These are phyloP conservation scores for Meriones unguiculatus DNA, from an alignment of 2,113 vertebrate species.

Conservation along the genomic window DNA sequence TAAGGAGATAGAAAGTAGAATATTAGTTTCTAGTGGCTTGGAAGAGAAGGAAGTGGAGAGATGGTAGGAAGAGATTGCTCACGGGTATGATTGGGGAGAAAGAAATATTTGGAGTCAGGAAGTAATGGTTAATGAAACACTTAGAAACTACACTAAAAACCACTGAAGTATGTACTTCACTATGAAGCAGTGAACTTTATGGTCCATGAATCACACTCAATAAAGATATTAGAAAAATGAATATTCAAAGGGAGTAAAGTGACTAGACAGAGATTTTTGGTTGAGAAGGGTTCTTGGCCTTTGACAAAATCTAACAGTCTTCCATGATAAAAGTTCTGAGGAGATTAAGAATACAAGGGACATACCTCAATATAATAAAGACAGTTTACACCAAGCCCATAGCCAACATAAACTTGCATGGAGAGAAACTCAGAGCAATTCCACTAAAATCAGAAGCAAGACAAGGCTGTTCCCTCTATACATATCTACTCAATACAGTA, in stretches of 20 bases:
- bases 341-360: background rate
- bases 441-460: background rate
- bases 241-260: background rate
- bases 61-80: background rate
- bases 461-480: background rate
- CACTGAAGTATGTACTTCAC: background rate
- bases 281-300: background rate
- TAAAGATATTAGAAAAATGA: constrained; percentile 11
- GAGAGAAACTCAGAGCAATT: background rate
- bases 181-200: background rate
- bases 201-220: background rate
- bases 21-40: background rate
- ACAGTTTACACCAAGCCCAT: background rate
- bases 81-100: background rate
- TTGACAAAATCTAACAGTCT: background rate
- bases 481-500: background rate
- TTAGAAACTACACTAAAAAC: background rate
- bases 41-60: background rate
- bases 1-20: background rate
- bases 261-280: background rate
- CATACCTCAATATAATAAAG: background rate
- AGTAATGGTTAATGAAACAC: background rate
- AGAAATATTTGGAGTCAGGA: constrained; percentile 28
- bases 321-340: background rate
- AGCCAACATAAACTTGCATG: background rate